phyloP scores from a whole-genome alignment of 2,797 vertebrate species.

The Pagetopsis macropterus region DNA sequence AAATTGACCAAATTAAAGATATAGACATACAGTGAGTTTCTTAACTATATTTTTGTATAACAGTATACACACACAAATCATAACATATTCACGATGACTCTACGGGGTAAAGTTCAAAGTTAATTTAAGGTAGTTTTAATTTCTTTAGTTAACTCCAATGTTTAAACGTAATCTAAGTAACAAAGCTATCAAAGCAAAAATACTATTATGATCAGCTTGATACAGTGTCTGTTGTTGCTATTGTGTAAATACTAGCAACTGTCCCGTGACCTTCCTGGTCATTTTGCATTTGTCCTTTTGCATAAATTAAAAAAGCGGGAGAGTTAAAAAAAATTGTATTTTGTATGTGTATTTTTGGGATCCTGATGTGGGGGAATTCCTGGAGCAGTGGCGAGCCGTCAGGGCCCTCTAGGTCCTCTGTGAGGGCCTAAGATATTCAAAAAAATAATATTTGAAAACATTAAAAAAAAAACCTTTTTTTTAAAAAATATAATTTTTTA shows the following conservation, averaged over 20 bases:
- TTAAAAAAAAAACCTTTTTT: no score
- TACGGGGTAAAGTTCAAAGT: no score
- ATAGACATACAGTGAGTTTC: not conserved
- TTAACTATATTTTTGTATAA: not conserved
- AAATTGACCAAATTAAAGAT: not conserved
- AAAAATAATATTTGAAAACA: no score
- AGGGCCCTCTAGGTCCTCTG: no score
- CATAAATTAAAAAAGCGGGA: not conserved
- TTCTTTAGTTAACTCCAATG: no score
- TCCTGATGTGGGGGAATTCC: constrained; percentile 31
- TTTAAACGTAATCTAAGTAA: no score
- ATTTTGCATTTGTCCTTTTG: not conserved
- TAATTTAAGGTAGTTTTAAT: no score
- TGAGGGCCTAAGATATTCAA: no score
- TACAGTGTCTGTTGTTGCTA: not conserved
- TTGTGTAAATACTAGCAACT: not conserved
- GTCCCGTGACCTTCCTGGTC: not conserved
- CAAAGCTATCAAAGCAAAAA: not conserved
- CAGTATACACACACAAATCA: not conserved
- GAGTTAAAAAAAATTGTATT: no score
- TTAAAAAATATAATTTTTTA: no score
- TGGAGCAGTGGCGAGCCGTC: not conserved
- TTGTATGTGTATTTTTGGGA: not conserved
- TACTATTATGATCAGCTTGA: not conserved
- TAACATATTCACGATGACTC: no score